Percentiles rank a stretch among this genome's conserved stretches.
phyloP scores from a whole-genome alignment of 1,140 invertebrate species.

The Monomorium pharaonis region DNA sequence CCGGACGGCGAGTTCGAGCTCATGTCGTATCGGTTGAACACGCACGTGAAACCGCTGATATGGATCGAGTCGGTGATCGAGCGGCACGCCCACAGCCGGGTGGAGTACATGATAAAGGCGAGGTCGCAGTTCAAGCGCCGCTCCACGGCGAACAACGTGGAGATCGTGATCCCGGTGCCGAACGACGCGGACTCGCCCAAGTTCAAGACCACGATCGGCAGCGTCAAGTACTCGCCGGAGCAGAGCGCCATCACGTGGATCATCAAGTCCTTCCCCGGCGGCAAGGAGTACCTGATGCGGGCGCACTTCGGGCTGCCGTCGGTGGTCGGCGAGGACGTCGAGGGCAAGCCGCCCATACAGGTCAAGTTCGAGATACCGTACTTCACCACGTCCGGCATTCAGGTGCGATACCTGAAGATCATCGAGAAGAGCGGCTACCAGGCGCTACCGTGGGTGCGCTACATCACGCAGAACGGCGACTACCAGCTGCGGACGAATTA shows the following conservation, averaged over 20 bases:
- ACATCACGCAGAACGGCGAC: conserved; percentile 99
- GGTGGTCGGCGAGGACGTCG: conserved; percentile 97
- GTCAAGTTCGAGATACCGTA: conserved; percentile 99
- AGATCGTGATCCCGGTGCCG: conserved; percentile 99
- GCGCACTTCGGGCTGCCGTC: conserved; percentile 99
- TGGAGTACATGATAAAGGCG: conserved; percentile 99
- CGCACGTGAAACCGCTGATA: conserved; percentile 98
- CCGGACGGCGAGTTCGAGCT: conserved; percentile 99
- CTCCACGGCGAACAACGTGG: conserved; percentile 99
- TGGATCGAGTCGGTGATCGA: conserved; percentile 99
- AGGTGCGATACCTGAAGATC: conserved; percentile 99
- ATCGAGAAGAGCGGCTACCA: conserved; percentile 99
- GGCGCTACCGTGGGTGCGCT: conserved; percentile 99
- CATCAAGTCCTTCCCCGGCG: conserved; percentile 99
- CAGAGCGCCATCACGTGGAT: conserved; percentile 99
- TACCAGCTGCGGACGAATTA: conserved; percentile 98
- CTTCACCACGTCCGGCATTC: conserved; percentile 99
- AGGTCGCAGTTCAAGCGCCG: conserved; percentile 99
- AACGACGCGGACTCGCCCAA: conserved; percentile 99
- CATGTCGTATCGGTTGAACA: conserved; percentile 99
- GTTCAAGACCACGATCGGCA: conserved; percentile 99
- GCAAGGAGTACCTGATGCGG: conserved; percentile 99
- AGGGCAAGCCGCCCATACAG: conserved; percentile 99
- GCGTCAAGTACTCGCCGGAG: conserved; percentile 99
- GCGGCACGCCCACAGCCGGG: conserved; percentile 98